Evolutionary conservation across 2,888 invertebrate species (phyloP), one percentile per base, ranked within the genome.

Genomic region (Philaethria dido): DNA sequence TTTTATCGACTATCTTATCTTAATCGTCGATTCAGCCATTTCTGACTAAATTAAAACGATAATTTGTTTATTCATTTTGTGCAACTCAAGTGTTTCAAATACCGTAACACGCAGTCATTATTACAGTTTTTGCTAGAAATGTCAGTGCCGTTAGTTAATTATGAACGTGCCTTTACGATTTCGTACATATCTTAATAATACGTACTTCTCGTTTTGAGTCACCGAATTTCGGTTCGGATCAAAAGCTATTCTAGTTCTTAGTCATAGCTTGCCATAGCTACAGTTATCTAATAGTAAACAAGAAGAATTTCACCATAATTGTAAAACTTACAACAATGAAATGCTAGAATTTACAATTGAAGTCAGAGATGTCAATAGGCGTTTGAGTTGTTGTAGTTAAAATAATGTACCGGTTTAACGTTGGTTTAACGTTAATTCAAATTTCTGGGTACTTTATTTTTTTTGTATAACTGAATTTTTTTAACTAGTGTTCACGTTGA

Each of bases 131-230:
- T 60, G 45, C 62, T 60, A 59, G 18, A 66, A 64, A 11, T 29
- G 47, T 44, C 48, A 33, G 61, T 64, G 36, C 70, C 63, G 70
- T 66, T 70, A 69, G 22, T 45, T 65, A 68, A 72, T 64, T 69
- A 60, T 69, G 65, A 59, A 61, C 57, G 61, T 57, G 63, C 54
- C 69, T 68, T 69, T 69, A 69, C 36, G 48, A 55, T 57, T 63
- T 62, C 61, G 68, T 50, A 48, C 65, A 66, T 57, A 52, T 33
- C 29, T 52, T 29, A 13, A 50, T 50, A 62, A 60, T 61, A 67
- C 50, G 39, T 60, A 65, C 62, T 69, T 65, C 68, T 65, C 64
- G 70, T 54, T 63, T 60, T 75, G 72, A 74, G 69, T 74, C 72
- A 74, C 69, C 39, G 69, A 66, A 71, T 70, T 73, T 71, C 55